These are phyloP conservation scores for Drosophila kanekoi DNA, from an alignment of 2,888 invertebrate genomes.

Conservation along the genomic window DNA sequence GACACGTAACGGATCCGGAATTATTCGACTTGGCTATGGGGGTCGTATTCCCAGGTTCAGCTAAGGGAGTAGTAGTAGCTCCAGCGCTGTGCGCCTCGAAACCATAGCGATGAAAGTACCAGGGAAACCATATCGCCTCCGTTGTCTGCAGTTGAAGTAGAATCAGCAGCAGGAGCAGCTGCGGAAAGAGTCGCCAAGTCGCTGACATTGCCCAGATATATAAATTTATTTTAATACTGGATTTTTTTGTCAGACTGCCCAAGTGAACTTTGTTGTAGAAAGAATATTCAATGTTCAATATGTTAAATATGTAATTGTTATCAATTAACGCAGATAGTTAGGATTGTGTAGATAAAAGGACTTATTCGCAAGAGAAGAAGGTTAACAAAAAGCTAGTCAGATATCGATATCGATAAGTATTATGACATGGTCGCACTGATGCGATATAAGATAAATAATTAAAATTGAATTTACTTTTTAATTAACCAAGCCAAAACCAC, in stretches of 20 bases:
- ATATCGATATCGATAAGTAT: too few relatives aligned
- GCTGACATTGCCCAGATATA: slow-evolving; percentile 24
- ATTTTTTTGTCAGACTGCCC: neutral
- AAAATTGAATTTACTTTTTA: too few relatives aligned
- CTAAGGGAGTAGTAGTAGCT: neutral
- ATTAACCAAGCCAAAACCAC: too few relatives aligned
- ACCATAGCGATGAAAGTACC: slow-evolving; percentile 69
- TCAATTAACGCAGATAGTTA: too few relatives aligned
- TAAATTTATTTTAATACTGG: neutral
- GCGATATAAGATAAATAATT: too few relatives aligned
- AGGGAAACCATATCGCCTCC: slow-evolving; percentile 68
- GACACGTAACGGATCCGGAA: slow-evolving; percentile 19
- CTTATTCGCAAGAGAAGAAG: too few relatives aligned
- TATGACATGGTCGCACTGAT: too few relatives aligned
- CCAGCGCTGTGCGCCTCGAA: slow-evolving; percentile 38
- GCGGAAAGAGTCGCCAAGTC: neutral
- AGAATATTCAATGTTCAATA: too few relatives aligned
- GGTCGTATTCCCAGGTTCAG: neutral
- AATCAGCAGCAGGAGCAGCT: slow-evolving; percentile 33
- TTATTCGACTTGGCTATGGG: slow-evolving; percentile 1
- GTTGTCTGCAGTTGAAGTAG: slow-evolving; percentile 20
- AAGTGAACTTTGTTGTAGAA: slow-evolving; percentile 23
- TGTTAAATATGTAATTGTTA: too few relatives aligned
- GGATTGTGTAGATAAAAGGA: too few relatives aligned
- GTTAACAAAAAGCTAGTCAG: too few relatives aligned